A percentile compares a stretch with the other conserved stretches of the same genome.
phyloP scores from a whole-genome alignment of 2,113 vertebrate genomes.

The Ascaphus truei region DNA sequence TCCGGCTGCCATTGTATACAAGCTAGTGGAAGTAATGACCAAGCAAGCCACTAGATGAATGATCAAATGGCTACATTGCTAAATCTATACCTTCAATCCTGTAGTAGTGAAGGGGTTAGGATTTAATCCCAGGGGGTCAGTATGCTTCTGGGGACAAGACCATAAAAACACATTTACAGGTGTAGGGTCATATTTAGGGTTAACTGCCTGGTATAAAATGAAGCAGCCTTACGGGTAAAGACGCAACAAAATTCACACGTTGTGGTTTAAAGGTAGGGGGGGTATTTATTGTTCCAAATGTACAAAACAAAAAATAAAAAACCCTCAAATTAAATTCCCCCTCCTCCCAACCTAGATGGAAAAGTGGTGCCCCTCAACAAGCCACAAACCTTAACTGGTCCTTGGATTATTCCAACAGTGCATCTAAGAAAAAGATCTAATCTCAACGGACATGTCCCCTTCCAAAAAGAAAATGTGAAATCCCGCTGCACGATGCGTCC shows the following conservation, averaged over 20 bases:
- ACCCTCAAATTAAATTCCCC: constrained; percentile 37
- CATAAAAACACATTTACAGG: too few species aligned
- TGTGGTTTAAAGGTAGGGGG: constrained; percentile 45
- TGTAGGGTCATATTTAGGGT: too few species aligned
- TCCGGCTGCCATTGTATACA: too few species aligned
- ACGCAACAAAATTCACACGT: background rate
- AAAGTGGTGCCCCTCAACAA: constrained; percentile 39
- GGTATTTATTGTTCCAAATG: constrained; percentile 78
- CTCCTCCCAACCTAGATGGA: constrained; percentile 47
- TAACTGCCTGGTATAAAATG: too few species aligned
- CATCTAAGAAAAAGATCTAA: constrained; percentile 63
- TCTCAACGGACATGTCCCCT: constrained; percentile 53
- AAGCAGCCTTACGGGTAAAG: too few species aligned
- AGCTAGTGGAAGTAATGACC: too few species aligned
- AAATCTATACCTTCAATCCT: too few species aligned
- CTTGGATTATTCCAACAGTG: constrained; percentile 67
- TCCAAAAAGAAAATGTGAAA: background rate
- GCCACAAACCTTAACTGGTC: constrained; percentile 58
- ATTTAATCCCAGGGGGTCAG: too few species aligned
- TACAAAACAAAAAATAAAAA: constrained; percentile 78
- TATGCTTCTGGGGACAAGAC: too few species aligned
- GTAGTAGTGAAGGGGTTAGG: too few species aligned
- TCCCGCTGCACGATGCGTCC: constrained; percentile 14
- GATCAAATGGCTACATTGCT: too few species aligned
- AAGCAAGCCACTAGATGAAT: too few species aligned